A percentile compares a stretch with the other conserved stretches of the same genome.
phyloP scores from a whole-genome alignment of 2,113 vertebrate genomes.

The Heterotilapia buettikoferi region DNA sequence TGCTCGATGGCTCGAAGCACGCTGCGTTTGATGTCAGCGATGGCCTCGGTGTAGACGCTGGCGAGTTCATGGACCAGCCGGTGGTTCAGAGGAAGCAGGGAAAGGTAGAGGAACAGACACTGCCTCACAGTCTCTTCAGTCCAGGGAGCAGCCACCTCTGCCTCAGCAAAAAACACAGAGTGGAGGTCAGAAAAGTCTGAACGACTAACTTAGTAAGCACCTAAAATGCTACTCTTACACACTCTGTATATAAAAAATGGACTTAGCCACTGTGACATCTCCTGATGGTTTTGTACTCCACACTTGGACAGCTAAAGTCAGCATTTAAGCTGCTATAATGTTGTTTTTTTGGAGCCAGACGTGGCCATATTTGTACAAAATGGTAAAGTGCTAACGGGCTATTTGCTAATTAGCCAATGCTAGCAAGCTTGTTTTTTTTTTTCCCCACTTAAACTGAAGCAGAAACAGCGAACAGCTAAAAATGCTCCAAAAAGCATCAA shows the following conservation, averaged over 20 bases:
- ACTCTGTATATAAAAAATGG: background rate
- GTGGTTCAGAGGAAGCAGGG: slow-evolving; percentile 90
- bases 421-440: background rate
- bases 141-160: slow-evolving; percentile 93
- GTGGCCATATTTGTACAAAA: background rate
- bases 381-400: background rate
- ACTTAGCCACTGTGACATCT: background rate
- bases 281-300: background rate
- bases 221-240: background rate
- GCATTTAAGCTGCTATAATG: background rate
- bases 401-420: background rate
- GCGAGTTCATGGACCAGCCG: slow-evolving; percentile 91
- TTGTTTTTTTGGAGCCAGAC: rapidly evolving
- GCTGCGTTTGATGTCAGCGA: slow-evolving; percentile 92
- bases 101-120: slow-evolving; percentile 92
- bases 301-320: background rate
- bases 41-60: slow-evolving; percentile 91
- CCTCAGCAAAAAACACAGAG: background rate
- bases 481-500: background rate
- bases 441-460: background rate
- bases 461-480: background rate
- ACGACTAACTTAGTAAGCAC: background rate
- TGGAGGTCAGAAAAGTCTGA: background rate
- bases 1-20: slow-evolving; percentile 91
- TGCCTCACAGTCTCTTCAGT: slow-evolving; percentile 92